These are phyloP conservation scores for Trichonephila inaurata DNA, from an alignment of 1,140 invertebrate species.

Conservation along the genomic window DNA sequence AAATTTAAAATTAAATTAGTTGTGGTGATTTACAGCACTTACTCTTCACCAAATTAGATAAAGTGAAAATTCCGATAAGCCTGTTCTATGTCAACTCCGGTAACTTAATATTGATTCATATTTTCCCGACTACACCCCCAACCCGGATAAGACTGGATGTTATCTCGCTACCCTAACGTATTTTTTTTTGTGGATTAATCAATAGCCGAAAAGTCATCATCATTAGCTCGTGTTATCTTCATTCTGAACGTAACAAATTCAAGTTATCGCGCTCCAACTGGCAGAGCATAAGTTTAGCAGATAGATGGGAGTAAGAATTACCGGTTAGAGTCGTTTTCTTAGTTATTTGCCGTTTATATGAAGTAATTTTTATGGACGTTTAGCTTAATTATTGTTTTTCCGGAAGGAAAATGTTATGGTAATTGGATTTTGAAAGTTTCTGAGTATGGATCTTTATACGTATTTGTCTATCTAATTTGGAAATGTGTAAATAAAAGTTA, in stretches of 20 bases:
- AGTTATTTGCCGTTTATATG: too few relatives aligned
- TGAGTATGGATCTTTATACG: too few relatives aligned
- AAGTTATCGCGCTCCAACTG: not conserved
- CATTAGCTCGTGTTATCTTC: slow-evolving; percentile 6
- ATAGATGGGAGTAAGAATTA: not conserved
- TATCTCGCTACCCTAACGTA: not conserved
- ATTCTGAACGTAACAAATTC: not conserved
- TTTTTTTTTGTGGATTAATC: slow-evolving; percentile 30
- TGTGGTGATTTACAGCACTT: not conserved
- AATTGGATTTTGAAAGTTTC: too few relatives aligned
- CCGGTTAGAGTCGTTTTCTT: not conserved
- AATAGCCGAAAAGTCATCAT: slow-evolving; percentile 26
- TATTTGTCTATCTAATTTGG: too few relatives aligned
- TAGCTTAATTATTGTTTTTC: too few relatives aligned
- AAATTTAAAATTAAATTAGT: not conserved
- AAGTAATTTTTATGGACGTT: too few relatives aligned
- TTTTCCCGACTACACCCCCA: not conserved
- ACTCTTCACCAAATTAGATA: not conserved
- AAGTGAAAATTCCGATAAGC: not conserved
- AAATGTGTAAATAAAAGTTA: too few relatives aligned
- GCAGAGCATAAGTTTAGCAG: not conserved
- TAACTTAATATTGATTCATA: slow-evolving; percentile 18
- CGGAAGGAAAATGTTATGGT: too few relatives aligned
- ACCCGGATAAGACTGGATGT: not conserved
- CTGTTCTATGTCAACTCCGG: not conserved